These are phyloP conservation scores for Gambusia yucatana DNA, from an alignment of 2,797 vertebrate species.

Conservation along the genomic window DNA sequence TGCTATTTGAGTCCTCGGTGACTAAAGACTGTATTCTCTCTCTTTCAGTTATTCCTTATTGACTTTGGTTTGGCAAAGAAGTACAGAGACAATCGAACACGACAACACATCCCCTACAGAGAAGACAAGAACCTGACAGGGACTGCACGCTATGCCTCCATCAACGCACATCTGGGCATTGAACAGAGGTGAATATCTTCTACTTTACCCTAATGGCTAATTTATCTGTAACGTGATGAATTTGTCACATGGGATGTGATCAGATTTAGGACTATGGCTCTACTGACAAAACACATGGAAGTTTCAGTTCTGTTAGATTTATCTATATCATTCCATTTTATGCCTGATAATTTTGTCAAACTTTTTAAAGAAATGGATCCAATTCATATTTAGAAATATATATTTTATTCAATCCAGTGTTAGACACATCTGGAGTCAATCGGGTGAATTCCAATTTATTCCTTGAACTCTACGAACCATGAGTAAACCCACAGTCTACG, in stretches of 20 bases:
- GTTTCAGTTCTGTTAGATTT: not conserved
- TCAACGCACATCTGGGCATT: constrained; percentile 98
- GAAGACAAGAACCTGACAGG: constrained; percentile 99
- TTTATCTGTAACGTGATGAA: not conserved
- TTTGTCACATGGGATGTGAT: not conserved
- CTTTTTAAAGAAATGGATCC: not conserved
- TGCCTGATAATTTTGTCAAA: not conserved
- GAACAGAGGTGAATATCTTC: constrained; percentile 87
- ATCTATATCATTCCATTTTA: not conserved
- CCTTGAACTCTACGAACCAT: not conserved
- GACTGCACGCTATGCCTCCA: constrained; percentile 99
- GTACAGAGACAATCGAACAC: constrained; percentile 99
- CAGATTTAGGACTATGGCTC: not conserved
- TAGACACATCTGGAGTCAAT: not conserved
- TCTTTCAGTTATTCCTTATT: constrained; percentile 97
- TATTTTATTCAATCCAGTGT: not conserved
- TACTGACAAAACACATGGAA: not conserved
- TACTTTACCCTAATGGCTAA: not conserved
- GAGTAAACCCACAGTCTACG: not conserved
- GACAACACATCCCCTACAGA: constrained; percentile 99
- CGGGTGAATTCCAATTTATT: not conserved
- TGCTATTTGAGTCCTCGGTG: not conserved
- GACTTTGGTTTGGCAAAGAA: constrained; percentile 99
- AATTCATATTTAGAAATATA: not conserved
- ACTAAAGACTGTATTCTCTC: constrained; percentile 32